Conservation (phyloP, 2,888 invertebrate species). For the Protonemura montana region DNA sequence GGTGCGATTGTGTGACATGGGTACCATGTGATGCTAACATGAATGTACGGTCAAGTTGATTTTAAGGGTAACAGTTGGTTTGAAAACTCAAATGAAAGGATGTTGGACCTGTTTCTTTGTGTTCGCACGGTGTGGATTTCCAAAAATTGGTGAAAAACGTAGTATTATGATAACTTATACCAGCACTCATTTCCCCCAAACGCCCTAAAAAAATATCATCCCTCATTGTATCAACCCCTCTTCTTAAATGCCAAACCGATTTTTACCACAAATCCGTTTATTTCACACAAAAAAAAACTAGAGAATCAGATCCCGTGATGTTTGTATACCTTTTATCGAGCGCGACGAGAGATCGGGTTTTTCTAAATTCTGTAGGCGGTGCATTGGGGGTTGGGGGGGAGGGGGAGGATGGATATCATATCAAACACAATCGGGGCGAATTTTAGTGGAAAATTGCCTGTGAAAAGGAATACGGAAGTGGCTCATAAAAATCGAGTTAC, state of each 20-base stretch:
- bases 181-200: conserved; percentile 27
- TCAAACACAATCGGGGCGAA: conserved; percentile 38
- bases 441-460: conserved; percentile 42
- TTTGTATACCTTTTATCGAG: conserved; percentile 37
- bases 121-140: conserved; percentile 25
- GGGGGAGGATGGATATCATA: conserved; percentile 33
- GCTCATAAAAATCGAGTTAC: conserved; percentile 29
- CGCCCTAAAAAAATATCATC: background rate
- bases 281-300: conserved; percentile 27
- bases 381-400: conserved; percentile 4
- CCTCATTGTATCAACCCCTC: conserved; percentile 30
- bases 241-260: conserved; percentile 34
- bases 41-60: background rate
- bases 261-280: conserved; percentile 43
- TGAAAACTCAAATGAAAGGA: background rate
- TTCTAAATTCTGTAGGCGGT: conserved; percentile 40
- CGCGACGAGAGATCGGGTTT: conserved; percentile 21
- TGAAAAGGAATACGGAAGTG: conserved; percentile 41
- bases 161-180: conserved; percentile 8
- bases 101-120: background rate
- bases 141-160: conserved; percentile 27
- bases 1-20: background rate
- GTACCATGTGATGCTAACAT: background rate
- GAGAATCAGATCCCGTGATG: background rate
- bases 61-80: background rate